Percentiles rank a stretch among this genome's conserved stretches.
These are phyloP conservation scores for Neoascia interrupta DNA, from an alignment of 2,888 invertebrate genomes.

Conservation along the genomic window DNA sequence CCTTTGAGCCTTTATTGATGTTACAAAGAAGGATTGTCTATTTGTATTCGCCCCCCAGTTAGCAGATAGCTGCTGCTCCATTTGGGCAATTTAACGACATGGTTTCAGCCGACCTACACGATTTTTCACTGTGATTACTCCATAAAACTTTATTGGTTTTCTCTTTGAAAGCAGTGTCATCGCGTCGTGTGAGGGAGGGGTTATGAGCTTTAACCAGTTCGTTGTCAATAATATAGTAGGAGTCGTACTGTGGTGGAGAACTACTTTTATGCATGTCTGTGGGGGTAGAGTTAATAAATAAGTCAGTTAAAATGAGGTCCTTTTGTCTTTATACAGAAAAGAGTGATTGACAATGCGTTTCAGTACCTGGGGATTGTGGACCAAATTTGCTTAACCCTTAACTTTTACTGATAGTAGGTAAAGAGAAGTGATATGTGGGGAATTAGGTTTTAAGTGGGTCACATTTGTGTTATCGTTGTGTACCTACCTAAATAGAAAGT, in stretches of 20 bases:
- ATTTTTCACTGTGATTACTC: conserved; percentile 59
- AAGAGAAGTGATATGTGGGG: too few relatives aligned
- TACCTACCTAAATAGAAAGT: too few relatives aligned
- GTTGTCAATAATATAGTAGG: conserved; percentile 46
- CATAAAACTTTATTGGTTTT: conserved; percentile 61
- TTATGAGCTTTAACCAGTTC: too few relatives aligned
- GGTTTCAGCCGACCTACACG: conserved; percentile 44
- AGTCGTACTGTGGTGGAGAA: conserved; percentile 18
- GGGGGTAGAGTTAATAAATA: not conserved
- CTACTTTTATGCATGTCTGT: not conserved
- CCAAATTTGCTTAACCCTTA: too few relatives aligned
- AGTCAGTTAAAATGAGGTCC: too few relatives aligned
- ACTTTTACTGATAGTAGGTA: too few relatives aligned
- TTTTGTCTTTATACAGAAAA: too few relatives aligned
- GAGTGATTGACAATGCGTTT: too few relatives aligned
- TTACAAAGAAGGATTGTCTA: conserved; percentile 50
- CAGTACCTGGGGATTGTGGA: too few relatives aligned
- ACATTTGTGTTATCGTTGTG: too few relatives aligned
- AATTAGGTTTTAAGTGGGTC: too few relatives aligned
- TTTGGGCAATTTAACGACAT: conserved; percentile 60
- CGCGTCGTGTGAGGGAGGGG: too few relatives aligned
- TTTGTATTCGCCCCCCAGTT: conserved; percentile 42
- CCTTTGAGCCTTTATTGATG: conserved; percentile 59
- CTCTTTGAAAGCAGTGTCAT: conserved; percentile 5
- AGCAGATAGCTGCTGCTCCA: conserved; percentile 21